Percentiles rank a stretch among this genome's conserved stretches.
These are phyloP conservation scores for Pteromalus puparum DNA, from an alignment of 1,140 invertebrate genomes.

Conservation along the genomic window DNA sequence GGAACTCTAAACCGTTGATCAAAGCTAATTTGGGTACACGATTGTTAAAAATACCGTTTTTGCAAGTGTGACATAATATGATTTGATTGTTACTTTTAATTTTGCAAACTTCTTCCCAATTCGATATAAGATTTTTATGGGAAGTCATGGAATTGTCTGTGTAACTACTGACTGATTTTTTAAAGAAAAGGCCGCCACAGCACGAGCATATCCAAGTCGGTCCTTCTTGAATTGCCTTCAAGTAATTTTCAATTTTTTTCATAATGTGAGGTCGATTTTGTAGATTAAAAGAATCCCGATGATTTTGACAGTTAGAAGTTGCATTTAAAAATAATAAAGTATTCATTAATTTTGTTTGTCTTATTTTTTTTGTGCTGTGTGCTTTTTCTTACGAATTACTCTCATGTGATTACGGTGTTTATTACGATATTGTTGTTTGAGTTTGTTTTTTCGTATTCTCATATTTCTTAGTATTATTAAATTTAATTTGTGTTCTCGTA, in stretches of 20 bases:
- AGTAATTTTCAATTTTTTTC: neutral
- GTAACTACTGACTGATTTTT: neutral
- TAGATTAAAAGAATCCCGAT: no score
- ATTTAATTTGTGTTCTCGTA: neutral
- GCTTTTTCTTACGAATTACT: neutral
- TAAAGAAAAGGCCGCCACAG: conserved; percentile 12
- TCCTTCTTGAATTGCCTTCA: neutral
- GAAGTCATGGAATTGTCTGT: neutral
- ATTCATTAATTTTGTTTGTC: no score
- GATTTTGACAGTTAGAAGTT: no score
- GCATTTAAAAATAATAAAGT: no score
- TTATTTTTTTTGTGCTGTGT: neutral
- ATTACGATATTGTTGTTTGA: neutral
- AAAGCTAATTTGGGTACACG: conserved; percentile 13
- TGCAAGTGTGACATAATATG: conserved; percentile 14
- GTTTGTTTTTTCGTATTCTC: neutral
- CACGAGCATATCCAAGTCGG: neutral
- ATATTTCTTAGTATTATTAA: neutral
- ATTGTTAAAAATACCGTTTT: conserved; percentile 5
- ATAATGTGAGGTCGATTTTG: no score
- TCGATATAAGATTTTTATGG: neutral
- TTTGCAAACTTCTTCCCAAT: neutral
- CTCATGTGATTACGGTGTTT: neutral
- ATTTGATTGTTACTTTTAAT: conserved; percentile 9
- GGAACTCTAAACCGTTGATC: neutral